phyloP scores from a whole-genome alignment of 2,888 invertebrate genomes.

The Congeria kusceri region DNA sequence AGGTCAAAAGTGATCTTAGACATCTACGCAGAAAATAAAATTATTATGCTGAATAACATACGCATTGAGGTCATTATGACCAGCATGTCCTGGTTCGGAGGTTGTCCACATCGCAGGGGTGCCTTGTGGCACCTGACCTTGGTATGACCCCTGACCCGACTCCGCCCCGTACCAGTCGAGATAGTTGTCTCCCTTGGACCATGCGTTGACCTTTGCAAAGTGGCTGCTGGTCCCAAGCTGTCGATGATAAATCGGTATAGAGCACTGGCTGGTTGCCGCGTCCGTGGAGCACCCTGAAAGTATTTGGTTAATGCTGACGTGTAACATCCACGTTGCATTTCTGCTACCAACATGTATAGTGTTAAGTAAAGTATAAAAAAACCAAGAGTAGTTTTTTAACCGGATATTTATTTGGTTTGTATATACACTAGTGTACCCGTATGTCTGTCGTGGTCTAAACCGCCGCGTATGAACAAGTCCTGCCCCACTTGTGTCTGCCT shows the following conservation, averaged over 20 bases:
- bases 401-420: too few species aligned
- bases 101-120: slow-evolving; percentile 83
- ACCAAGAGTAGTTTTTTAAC: too few species aligned
- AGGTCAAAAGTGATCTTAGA: too few species aligned
- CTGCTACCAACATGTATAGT: too few species aligned
- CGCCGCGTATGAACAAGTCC: slow-evolving; percentile 86
- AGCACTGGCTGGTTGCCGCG: slow-evolving; percentile 70
- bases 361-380: too few species aligned
- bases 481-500: slow-evolving; percentile 83
- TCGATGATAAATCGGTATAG: slow-evolving; percentile 75
- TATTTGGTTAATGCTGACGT: too few species aligned
- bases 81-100: slow-evolving; percentile 71
- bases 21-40: too few species aligned
- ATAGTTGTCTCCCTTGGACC: slow-evolving; percentile 76
- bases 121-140: slow-evolving; percentile 71
- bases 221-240: slow-evolving; percentile 64
- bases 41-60: slow-evolving; percentile 58
- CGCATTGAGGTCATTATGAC: slow-evolving; percentile 73
- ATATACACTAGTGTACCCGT: slow-evolving; percentile 13
- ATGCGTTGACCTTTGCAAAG: slow-evolving; percentile 76
- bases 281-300: slow-evolving; percentile 66
- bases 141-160: slow-evolving; percentile 74
- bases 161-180: slow-evolving; percentile 82
- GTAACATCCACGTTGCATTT: too few species aligned
- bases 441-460: slow-evolving; percentile 74